phyloP scores from a whole-genome alignment of 2,113 vertebrate species.

The Rhinichthys klamathensis region DNA sequence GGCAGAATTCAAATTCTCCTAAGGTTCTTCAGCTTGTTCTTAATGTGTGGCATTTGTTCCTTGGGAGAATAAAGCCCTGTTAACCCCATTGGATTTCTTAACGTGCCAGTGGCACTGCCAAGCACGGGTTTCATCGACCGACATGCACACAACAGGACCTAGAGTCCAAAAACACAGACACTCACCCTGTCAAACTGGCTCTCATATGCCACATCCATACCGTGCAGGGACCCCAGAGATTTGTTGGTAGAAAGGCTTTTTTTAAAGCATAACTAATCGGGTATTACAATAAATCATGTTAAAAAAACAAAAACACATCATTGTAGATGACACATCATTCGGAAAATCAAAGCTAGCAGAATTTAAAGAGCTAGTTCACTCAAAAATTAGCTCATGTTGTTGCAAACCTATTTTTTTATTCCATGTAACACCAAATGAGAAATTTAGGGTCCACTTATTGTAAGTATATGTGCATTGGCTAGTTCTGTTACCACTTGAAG shows the following conservation, averaged over 20 bases:
- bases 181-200: background rate
- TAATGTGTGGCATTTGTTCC: slow-evolving; percentile 23
- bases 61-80: slow-evolving; percentile 8
- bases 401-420: too few species aligned
- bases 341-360: background rate
- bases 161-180: background rate
- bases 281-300: too few species aligned
- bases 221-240: background rate
- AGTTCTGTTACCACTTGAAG: too few species aligned
- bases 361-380: too few species aligned
- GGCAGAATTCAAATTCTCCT: background rate
- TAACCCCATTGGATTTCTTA: slow-evolving; percentile 4
- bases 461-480: too few species aligned
- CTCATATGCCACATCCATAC: background rate
- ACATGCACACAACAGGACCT: background rate
- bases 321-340: too few species aligned
- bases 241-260: background rate
- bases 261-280: background rate
- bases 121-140: background rate
- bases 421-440: too few species aligned
- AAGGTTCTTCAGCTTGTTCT: slow-evolving; percentile 16
- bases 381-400: too few species aligned
- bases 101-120: slow-evolving; percentile 1
- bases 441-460: too few species aligned
- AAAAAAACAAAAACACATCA: too few species aligned